Conservation (phyloP, 1,140 invertebrate species). For the Drosophila teissieri region DNA sequence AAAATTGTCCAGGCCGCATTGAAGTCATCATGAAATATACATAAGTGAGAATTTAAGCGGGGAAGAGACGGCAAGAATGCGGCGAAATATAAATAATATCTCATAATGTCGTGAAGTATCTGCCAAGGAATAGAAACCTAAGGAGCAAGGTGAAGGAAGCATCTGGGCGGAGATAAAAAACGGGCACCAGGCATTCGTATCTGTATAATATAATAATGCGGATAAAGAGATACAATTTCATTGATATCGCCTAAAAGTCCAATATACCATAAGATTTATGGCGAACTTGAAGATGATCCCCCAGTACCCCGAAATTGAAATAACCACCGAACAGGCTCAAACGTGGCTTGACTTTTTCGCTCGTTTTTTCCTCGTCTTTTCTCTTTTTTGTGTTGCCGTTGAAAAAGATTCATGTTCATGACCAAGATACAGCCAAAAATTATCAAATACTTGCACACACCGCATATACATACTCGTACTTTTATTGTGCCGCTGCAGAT, state of each 20-base stretch:
- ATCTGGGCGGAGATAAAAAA: conserved; percentile 2
- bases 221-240: conserved; percentile 85
- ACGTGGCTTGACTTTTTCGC: conserved; percentile 34
- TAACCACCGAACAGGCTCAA: conserved; percentile 18
- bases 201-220: conserved; percentile 84
- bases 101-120: conserved; percentile 79
- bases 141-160: not conserved
- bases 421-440: conserved; percentile 71
- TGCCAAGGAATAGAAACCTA: conserved; percentile 52
- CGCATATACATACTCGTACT: conserved; percentile 39
- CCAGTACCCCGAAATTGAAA: conserved; percentile 11
- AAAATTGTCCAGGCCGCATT: conserved; percentile 40
- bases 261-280: conserved; percentile 83
- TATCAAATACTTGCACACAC: conserved; percentile 72
- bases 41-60: conserved; percentile 52
- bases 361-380: conserved; percentile 11
- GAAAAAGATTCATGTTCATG: conserved; percentile 75
- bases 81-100: conserved; percentile 77
- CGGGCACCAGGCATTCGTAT: conserved; percentile 43
- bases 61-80: conserved; percentile 24
- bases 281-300: conserved; percentile 69
- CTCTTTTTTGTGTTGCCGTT: conserved; percentile 30
- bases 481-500: conserved; percentile 69
- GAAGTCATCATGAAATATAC: conserved; percentile 69
- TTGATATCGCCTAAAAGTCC: conserved; percentile 84